Percentiles rank a stretch among this genome's conserved stretches.
Evolutionary conservation across 2,888 invertebrate species (phyloP).

Genomic region (Pristionchus exspectatus): DNA sequence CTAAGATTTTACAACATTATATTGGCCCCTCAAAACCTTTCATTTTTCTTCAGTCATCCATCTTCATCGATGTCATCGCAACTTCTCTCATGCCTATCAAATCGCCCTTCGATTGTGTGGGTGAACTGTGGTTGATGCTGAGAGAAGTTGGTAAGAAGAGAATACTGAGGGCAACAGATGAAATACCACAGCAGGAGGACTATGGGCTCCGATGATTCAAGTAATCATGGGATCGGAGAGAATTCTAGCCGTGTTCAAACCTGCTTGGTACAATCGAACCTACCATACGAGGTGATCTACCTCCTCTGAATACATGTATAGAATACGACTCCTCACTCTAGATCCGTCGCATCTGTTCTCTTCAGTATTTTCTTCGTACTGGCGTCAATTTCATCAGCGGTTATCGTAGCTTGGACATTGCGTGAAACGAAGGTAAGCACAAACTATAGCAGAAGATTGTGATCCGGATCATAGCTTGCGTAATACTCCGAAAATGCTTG

Average conservation of each 20-base stretch:
- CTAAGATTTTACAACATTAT: too few species aligned
- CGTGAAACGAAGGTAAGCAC: slow-evolving; percentile 30
- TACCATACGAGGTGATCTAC: not conserved
- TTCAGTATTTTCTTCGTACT: slow-evolving; percentile 48
- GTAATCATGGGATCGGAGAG: slow-evolving; percentile 51
- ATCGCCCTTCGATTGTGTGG: slow-evolving; percentile 42
- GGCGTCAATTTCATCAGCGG: not conserved
- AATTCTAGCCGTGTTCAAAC: slow-evolving; percentile 49
- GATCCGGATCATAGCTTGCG: not conserved
- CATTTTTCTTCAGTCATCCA: not conserved
- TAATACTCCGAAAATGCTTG: not conserved
- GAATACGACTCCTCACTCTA: not conserved
- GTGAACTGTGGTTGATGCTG: slow-evolving; percentile 52
- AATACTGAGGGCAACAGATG: not conserved
- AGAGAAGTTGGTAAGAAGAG: slow-evolving; percentile 30
- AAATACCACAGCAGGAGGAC: slow-evolving; percentile 33
- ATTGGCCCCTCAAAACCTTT: too few species aligned
- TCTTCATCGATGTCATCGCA: slow-evolving; percentile 37
- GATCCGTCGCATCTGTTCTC: not conserved
- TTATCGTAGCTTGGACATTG: slow-evolving; percentile 18
- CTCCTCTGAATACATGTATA: not conserved
- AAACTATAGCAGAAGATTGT: not conserved
- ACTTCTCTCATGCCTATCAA: slow-evolving; percentile 45
- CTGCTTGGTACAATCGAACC: slow-evolving; percentile 12
- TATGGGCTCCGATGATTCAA: slow-evolving; percentile 55